These are phyloP conservation scores for Cremastinae sp. DNA, from an alignment of 2,888 invertebrate genomes.

Conservation along the genomic window DNA sequence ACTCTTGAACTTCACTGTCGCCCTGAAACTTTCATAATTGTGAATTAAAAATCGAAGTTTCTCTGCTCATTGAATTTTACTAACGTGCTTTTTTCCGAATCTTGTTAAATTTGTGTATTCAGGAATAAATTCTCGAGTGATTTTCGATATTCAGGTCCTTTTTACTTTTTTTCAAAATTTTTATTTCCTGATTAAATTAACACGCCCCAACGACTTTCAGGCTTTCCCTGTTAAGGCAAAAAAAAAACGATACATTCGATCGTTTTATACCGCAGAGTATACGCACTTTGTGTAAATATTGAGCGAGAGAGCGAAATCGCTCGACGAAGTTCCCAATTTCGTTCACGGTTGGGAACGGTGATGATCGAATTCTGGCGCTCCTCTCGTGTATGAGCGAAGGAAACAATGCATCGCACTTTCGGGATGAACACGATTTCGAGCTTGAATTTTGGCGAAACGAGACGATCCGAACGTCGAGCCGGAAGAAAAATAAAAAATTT, in stretches of 20 bases:
- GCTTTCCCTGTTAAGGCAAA: neutral
- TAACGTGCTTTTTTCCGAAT: neutral
- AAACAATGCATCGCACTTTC: too few relatives aligned
- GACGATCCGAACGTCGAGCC: neutral
- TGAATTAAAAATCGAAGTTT: too few relatives aligned
- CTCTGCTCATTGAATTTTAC: too few relatives aligned
- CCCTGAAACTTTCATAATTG: too few relatives aligned
- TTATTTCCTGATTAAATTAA: conserved; percentile 10
- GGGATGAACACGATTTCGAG: too few relatives aligned
- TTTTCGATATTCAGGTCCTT: conserved; percentile 2
- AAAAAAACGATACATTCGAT: neutral
- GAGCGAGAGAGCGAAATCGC: neutral
- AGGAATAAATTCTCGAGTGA: conserved; percentile 6
- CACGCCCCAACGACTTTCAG: conserved; percentile 1
- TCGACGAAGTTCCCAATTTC: neutral
- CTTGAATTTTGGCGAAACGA: neutral
- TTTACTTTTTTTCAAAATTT: neutral
- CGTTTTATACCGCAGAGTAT: neutral
- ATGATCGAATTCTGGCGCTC: neutral
- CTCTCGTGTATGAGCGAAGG: too few relatives aligned
- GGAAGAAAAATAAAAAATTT: conserved; percentile 16
- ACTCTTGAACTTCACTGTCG: too few relatives aligned
- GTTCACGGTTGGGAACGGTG: neutral
- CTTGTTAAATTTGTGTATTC: conserved; percentile 26
- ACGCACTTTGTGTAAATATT: neutral